A percentile compares a stretch with the other conserved stretches of the same genome.
These are phyloP conservation scores for Cremastinae sp. DNA, from an alignment of 2,888 invertebrate species.

Conservation along the genomic window DNA sequence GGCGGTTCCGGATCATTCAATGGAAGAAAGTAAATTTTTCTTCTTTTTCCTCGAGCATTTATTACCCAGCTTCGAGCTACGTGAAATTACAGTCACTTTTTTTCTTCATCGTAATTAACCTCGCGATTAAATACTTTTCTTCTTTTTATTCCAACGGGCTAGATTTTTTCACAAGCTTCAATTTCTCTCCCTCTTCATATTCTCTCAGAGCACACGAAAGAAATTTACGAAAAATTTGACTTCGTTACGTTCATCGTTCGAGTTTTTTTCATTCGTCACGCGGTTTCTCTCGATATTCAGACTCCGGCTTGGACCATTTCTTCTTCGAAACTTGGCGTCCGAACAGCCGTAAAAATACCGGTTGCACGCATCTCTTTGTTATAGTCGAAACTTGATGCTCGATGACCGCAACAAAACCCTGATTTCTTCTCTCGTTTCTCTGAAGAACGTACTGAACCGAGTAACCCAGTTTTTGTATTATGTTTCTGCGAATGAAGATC, in stretches of 20 bases:
- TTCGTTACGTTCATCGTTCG: neutral
- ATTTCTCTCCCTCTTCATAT: too few relatives aligned
- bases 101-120: neutral
- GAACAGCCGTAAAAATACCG: neutral
- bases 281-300: neutral
- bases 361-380: conserved; percentile 33
- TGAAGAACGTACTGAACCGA: conserved; percentile 63
- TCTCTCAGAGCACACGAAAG: neutral
- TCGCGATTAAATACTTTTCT: conserved; percentile 1
- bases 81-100: neutral
- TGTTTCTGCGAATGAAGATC: conserved; percentile 57
- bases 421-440: conserved; percentile 66
- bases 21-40: conserved; percentile 53
- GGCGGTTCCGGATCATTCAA: conserved; percentile 60
- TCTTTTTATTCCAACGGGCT: too few relatives aligned
- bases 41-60: neutral
- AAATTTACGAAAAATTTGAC: neutral
- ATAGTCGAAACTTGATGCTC: conserved; percentile 55
- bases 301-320: neutral
- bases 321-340: neutral
- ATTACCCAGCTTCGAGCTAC: too few relatives aligned
- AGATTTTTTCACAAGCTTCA: too few relatives aligned
- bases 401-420: conserved; percentile 64
- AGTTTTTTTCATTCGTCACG: neutral
- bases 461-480: conserved; percentile 64